Conservation (phyloP, 2,797 vertebrate species). For the Darevskia nairensis region DNA sequence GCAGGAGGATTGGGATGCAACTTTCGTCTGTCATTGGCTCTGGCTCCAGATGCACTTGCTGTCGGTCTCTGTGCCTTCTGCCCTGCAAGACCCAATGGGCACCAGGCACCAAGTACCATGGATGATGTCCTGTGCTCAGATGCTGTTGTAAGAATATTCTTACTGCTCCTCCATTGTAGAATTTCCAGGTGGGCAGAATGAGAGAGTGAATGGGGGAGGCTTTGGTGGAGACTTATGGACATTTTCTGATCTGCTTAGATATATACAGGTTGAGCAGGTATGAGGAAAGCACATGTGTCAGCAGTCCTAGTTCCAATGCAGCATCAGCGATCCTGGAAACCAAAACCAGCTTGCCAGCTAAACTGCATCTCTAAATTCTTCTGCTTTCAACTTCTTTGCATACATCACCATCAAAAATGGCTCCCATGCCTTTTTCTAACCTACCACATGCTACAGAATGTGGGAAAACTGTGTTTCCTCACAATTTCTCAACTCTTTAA, state of each 20-base stretch:
- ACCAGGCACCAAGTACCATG: no score
- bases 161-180: background rate
- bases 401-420: background rate
- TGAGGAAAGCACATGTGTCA: background rate
- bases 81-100: no score
- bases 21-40: no score
- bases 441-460: background rate
- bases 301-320: background rate
- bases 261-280: no score
- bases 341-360: background rate
- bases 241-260: background rate
- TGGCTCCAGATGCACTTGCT: no score
- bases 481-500: background rate
- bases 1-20: no score
- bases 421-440: background rate
- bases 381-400: background rate
- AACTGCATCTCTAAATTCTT: background rate
- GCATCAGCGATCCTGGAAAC: background rate
- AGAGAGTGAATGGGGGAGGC: background rate
- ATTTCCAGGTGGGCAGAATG: background rate
- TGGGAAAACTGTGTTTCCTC: background rate
- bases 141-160: background rate
- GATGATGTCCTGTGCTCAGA: background rate
- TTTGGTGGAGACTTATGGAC: background rate
- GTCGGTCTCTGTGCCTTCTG: no score